Conservation (phyloP, 2,888 invertebrate genomes). For the Leptopterna dolabrata region DNA sequence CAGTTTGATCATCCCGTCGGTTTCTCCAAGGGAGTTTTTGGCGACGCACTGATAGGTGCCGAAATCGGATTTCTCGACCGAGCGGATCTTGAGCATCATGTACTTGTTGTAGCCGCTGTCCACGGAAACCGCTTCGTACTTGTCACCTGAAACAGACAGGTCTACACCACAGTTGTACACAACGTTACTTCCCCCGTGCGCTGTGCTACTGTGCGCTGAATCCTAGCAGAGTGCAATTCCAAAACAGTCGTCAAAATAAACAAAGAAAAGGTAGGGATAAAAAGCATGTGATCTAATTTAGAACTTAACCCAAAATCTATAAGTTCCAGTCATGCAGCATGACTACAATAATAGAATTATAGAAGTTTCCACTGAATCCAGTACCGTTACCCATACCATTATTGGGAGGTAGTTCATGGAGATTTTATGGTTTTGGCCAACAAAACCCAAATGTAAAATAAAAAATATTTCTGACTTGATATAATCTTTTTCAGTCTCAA, state of each 20-base stretch:
- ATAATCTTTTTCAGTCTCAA: no score
- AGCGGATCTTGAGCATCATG: conserved; percentile 90
- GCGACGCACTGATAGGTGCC: conserved; percentile 92
- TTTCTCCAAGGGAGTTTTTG: conserved; percentile 90
- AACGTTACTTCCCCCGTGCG: conserved; percentile 38
- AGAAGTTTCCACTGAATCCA: no score
- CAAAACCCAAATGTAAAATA: no score
- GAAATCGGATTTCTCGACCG: conserved; percentile 82
- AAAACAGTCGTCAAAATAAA: neutral
- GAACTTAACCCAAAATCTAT: no score
- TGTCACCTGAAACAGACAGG: conserved; percentile 76
- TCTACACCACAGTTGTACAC: conserved; percentile 61
- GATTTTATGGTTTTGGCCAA: no score
- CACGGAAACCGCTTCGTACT: conserved; percentile 85
- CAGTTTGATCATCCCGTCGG: conserved; percentile 88
- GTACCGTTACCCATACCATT: no score
- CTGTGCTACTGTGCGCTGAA: conserved; percentile 20
- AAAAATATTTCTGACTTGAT: no score
- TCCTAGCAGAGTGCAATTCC: neutral
- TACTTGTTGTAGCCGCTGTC: conserved; percentile 90
- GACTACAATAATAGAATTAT: no score
- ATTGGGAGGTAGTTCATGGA: no score
- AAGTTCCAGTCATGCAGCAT: no score
- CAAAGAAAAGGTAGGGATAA: no score
- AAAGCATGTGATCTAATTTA: no score